Base-by-base conservation (phyloP, 2,113 vertebrate species). In the Cryptomyrus ogoouensis region DNA sequence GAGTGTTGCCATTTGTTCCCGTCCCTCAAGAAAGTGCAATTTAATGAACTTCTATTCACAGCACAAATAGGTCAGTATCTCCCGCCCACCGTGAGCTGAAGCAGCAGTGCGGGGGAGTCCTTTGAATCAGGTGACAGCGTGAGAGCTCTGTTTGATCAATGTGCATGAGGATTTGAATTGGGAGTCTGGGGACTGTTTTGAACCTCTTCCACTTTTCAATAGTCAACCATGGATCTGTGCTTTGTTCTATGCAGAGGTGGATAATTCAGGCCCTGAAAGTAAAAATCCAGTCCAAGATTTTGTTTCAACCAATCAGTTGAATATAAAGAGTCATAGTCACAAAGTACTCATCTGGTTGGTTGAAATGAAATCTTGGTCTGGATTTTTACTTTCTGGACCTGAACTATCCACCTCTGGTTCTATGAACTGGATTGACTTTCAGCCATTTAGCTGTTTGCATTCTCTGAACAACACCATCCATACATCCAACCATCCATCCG, bases 71-170 rank as follows among this genome's bases (percentile, higher is more conserved):
- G 27, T 62, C 49, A 53, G 70, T 12, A 42, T 27, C 42, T 12
- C 89, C 39, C 89, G 27, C 50, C 50, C 77, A 85, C 89, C 80
- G 53, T 46, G 42, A 89, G 80, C 89, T 56, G 49, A 83, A 21
- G 49, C 77, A 84, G 35, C 49, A 83, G 42, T 35, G 74, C 35
- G 70, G 88, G 42, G 74, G 50, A 44, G 31, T n/a, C 31, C 77
- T 89, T 74, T 84, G 74, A 58, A 21, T 47, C 53, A 39, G 13
- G 42, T 85, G 46, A 27, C 42, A 17, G 24, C 46, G 21, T 44
- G 62, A 27, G 39, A 89, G 52, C 52, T 85, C 39, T 31, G 15
- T 24, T 8, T 27, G 17, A 84, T 89, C 80, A 89, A 46, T 89
- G 77, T 62, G 35, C 53, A 58, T 52, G 3, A 44, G 85, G 85